Evolutionary conservation across 2,113 vertebrate species (phyloP).

Genomic region (Proteles cristata): DNA sequence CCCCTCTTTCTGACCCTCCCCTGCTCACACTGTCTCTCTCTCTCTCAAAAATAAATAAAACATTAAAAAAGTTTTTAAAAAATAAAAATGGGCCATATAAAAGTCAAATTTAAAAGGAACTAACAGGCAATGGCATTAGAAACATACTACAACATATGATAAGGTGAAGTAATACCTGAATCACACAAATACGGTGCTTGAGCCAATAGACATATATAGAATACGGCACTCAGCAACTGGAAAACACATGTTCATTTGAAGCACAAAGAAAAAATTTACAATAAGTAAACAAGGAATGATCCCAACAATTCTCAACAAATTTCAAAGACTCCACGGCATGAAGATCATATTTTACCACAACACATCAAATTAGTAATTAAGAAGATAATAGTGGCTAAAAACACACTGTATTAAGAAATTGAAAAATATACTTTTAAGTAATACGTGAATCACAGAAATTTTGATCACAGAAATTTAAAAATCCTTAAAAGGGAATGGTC

Average conservation of each 20-base stretch:
- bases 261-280: neutral
- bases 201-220: neutral
- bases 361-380: neutral
- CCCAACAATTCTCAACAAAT: neutral
- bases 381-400: neutral
- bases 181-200: neutral
- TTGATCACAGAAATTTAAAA: neutral
- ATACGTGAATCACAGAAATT: neutral
- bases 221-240: neutral
- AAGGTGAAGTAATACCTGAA: neutral
- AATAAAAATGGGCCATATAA: neutral
- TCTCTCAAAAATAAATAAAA: no score
- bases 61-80: no score
- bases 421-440: neutral
- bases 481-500: neutral
- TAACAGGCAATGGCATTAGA: neutral
- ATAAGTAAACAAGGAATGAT: neutral
- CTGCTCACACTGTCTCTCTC: no score
- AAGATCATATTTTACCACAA: neutral
- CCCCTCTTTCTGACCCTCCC: no score
- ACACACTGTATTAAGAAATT: neutral
- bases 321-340: neutral
- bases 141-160: neutral
- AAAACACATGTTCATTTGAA: neutral
- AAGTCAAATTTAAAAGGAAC: neutral